These are phyloP conservation scores for Ahaetulla prasina DNA, from an alignment of 2,113 vertebrate species.

Conservation along the genomic window DNA sequence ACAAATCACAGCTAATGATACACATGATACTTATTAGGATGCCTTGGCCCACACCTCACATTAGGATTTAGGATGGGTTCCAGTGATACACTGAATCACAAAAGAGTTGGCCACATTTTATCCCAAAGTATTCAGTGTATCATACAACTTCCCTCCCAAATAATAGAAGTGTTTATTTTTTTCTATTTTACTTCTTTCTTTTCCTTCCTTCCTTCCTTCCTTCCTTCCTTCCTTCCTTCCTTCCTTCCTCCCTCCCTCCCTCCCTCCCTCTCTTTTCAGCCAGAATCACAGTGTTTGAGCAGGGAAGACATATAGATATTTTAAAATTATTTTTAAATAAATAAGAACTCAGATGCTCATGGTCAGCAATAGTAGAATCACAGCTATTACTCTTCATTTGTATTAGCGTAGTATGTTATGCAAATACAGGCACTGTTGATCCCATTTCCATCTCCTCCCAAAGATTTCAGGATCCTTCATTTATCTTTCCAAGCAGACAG, in stretches of 20 bases:
- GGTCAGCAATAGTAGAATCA: background rate
- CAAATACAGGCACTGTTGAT: background rate
- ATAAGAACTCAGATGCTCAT: background rate
- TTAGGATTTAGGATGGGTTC: background rate
- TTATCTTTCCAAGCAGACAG: background rate
- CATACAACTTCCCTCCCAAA: background rate
- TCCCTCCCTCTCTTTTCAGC: no score
- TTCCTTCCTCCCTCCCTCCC: no score
- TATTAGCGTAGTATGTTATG: background rate
- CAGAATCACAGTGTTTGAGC: background rate
- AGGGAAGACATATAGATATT: background rate
- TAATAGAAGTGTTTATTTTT: background rate
- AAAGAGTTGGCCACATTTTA: background rate
- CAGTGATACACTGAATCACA: background rate
- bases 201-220: no score
- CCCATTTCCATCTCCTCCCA: background rate
- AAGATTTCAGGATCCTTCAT: background rate
- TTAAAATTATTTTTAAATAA: background rate
- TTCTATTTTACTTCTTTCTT: background rate
- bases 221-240: rapidly evolving
- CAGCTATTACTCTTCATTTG: background rate
- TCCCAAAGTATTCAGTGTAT: background rate
- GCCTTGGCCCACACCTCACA: background rate
- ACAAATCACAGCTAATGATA: background rate
- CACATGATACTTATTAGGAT: background rate